Evolutionary conservation across 2,888 invertebrate species (phyloP), one percentile per base, ranked within the genome.

Genomic region (Tipula helvola): DNA sequence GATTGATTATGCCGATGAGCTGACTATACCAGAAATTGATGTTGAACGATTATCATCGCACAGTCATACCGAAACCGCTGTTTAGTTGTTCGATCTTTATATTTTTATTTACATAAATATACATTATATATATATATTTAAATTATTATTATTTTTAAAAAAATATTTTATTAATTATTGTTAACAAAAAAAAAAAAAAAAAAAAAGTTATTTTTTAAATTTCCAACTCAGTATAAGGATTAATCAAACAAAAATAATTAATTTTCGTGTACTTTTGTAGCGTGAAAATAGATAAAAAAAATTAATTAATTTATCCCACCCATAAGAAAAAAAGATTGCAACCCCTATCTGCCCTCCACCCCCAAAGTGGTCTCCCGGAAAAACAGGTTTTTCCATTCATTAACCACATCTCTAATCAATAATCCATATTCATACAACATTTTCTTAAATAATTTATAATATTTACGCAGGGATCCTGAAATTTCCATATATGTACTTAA

Each of bases 1-100:
- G 93, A 95, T 97, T 93, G 97, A 97, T 92, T 97, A 96, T 93
- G 96, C 95, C 90, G 96, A 96, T 93, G 95, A 96, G 92, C 94
- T 97, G 91, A 95, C 96, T 93, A 96, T 97, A 92, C 96, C 96
- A 90, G 97, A 97, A 93, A 95, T 97, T 91, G 97, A 97, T 93
- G 96, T 97, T 91, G 97, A 97, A 93, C 95, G 97, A 89, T 95
- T 97, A 90, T 97, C 97, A 91, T 96, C 96, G 90, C 97, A 97
- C 94, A 96, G 96, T 93, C 97, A 97, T 94, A 97, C 97, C 90
- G 97, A 97, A 94, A 97, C 97, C 90, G 97, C 97, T 91, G 97
- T 97, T 92, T 97, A 97, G 88, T 44, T 44, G 44, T 44, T 44
- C 44, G 44, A 44, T 44, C 44, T 44, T 44, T 12, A 10, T 12